Evolutionary conservation across 2,797 vertebrate species (phyloP), one percentile per base, ranked within the genome.

Genomic region (Bryconaethiops microstoma): DNA sequence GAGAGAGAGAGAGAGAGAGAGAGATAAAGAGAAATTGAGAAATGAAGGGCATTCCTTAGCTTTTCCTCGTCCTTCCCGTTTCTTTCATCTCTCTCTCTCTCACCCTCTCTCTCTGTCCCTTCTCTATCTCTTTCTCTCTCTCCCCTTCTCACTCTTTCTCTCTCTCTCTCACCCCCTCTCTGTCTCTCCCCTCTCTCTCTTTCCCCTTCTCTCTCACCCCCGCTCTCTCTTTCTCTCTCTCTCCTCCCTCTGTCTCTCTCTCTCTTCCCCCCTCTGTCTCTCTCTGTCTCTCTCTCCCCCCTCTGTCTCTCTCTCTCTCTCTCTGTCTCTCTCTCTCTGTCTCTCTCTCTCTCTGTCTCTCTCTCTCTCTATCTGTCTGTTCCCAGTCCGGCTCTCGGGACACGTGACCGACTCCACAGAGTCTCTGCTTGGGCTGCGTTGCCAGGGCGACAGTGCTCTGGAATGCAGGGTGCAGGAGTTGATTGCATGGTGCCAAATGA

Each of bases 401-500:
- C 39, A 89, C 88, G 85, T 91, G 91, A 91, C 88, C 75, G 81
- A 81, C 83, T 94, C 90, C 77, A 86, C 86, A 88, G 91, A 85
- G 91, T 90, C 86, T 83, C 89, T 91, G 92, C 91, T 92, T 90
- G 84, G 93, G 89, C 85, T 85, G 86, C 81, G 89, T 91, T 93
- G 87, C 93, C 89, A 84, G 88, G 93, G 88, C 85, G 84, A 93
- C 88, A 76, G 77, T 25, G 82, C 82, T 57, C 74, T 89, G 89
- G 88, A 93, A 93, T 92, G 93, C 88, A 84, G 50, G 84, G 91
- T 90, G 94, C 87, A 85, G 74, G 86, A 92, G 90, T 85, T 90
- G 88, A 94, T 93, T 87, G 81, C 90, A 88, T 88, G 91, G 83
- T 88, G 86, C 89, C 90, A 92, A 93, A 93, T 93, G 90, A 92